Percentiles rank a stretch among this genome's conserved stretches.
Conservation (phyloP, 2,113 vertebrate genomes). For the Lathamus discolor region DNA sequence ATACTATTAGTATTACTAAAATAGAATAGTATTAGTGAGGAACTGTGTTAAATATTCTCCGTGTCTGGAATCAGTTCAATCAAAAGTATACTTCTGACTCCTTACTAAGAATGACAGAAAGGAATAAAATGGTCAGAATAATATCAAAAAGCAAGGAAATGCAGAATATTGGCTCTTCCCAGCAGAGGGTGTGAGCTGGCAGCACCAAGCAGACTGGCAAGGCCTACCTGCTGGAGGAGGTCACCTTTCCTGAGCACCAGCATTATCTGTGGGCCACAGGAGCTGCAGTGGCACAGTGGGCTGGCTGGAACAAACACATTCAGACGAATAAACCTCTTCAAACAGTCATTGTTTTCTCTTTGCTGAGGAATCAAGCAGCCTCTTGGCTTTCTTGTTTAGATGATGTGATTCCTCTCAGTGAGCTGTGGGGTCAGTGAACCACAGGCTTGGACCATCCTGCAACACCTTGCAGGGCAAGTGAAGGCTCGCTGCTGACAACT, state of each 20-base stretch:
- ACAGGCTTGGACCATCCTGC: neutral
- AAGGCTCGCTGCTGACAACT: neutral
- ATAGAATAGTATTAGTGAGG: neutral
- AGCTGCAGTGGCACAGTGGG: neutral
- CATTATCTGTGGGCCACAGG: neutral
- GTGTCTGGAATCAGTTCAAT: neutral
- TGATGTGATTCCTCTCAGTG: neutral
- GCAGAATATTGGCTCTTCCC: neutral
- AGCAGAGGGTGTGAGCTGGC: neutral
- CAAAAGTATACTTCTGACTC: neutral
- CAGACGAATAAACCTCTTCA: neutral
- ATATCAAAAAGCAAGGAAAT: neutral
- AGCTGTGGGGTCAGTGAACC: neutral
- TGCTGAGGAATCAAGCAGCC: neutral
- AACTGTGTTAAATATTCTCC: neutral
- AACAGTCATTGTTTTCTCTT: neutral
- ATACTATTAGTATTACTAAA: neutral
- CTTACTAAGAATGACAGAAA: fast-evolving
- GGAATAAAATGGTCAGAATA: fast-evolving
- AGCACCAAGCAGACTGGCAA: neutral
- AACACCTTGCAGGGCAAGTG: fast-evolving
- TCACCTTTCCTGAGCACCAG: neutral
- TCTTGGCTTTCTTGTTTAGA: neutral
- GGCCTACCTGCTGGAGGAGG: neutral
- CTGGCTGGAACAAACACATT: neutral